These are phyloP conservation scores for Phalera bucephala DNA, from an alignment of 2,888 invertebrate genomes.

Conservation along the genomic window DNA sequence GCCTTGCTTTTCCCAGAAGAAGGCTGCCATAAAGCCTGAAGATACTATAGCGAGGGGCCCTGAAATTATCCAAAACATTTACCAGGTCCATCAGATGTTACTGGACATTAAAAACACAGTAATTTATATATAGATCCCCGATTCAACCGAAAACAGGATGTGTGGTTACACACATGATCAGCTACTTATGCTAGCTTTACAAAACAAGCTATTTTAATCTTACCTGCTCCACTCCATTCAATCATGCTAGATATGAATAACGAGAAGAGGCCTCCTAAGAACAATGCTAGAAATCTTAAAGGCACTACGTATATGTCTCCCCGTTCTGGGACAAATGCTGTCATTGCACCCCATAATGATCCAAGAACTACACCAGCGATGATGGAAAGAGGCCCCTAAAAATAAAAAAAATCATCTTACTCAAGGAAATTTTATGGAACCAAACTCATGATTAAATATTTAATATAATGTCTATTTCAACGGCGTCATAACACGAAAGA, in stretches of 20 bases:
- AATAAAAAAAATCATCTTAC: too few species aligned
- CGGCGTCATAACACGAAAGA: too few species aligned
- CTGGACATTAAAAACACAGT: too few species aligned
- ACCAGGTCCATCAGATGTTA: too few species aligned
- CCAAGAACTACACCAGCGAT: conserved; percentile 88
- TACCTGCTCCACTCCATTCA: conserved; percentile 84
- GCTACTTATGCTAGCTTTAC: too few species aligned
- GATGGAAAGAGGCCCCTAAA: conserved; percentile 86
- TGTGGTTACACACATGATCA: too few species aligned
- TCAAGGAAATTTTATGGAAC: too few species aligned
- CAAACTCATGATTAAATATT: too few species aligned
- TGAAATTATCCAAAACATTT: conserved; percentile 31
- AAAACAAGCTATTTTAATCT: too few species aligned
- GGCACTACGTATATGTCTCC: conserved; percentile 87
- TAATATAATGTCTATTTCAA: too few species aligned
- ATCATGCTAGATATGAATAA: conserved; percentile 89
- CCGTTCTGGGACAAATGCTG: conserved; percentile 88
- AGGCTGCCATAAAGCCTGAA: conserved; percentile 88
- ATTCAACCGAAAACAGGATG: too few species aligned
- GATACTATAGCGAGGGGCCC: conserved; percentile 88
- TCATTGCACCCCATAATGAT: conserved; percentile 86
- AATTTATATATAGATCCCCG: too few species aligned
- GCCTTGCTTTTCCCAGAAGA: conserved; percentile 88
- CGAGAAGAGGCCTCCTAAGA: conserved; percentile 88
- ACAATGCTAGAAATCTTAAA: conserved; percentile 86